A percentile compares a stretch with the other conserved stretches of the same genome.
phyloP scores from a whole-genome alignment of 2,113 vertebrate genomes.

The Chroicocephalus ridibundus region DNA sequence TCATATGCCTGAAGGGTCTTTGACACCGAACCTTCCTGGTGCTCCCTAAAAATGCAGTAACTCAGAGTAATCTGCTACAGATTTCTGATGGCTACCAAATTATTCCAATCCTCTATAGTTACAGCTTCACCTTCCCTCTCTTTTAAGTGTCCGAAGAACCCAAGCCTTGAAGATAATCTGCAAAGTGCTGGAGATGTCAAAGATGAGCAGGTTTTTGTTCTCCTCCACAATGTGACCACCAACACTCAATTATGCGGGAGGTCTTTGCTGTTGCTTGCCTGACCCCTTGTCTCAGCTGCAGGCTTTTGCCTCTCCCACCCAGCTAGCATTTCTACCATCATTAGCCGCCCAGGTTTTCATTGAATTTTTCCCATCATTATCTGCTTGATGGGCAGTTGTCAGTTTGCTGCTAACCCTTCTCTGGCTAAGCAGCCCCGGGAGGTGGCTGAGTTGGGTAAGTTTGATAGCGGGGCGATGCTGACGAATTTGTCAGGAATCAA shows the following conservation, averaged over 20 bases:
- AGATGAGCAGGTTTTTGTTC: background rate
- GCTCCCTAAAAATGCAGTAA: background rate
- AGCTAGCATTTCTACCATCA: background rate
- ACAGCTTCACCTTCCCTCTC: background rate
- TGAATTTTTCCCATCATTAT: background rate
- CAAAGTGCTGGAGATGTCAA: background rate
- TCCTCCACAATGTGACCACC: accelerated
- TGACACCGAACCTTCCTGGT: background rate
- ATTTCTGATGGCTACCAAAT: background rate
- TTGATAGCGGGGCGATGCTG: background rate
- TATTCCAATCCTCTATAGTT: background rate
- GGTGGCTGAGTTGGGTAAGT: background rate
- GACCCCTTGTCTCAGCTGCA: background rate
- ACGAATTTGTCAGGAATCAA: background rate
- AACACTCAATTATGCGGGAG: background rate
- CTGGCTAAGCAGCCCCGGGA: background rate
- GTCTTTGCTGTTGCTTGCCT: background rate
- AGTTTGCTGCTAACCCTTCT: background rate
- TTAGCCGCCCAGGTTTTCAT: background rate
- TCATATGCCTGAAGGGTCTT: background rate
- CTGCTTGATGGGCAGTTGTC: background rate
- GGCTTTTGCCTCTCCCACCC: background rate
- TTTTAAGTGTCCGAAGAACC: background rate
- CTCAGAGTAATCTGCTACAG: background rate
- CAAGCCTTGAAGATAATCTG: background rate